Evolutionary conservation across 2,113 vertebrate genomes (phyloP).

Genomic region (Ptilonorhynchus violaceus): DNA sequence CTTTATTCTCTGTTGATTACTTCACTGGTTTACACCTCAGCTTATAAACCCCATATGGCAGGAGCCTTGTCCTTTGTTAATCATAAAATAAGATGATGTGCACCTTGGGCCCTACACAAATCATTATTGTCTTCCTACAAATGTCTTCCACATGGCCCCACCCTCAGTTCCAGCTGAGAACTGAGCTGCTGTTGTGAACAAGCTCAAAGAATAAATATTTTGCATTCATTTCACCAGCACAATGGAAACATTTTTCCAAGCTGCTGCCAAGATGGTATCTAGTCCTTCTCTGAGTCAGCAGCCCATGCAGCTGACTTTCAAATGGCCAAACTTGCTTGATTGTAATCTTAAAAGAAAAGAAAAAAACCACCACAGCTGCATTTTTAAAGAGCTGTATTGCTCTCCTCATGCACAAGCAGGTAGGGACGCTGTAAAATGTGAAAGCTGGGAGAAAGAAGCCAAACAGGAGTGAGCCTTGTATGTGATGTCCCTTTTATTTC

Average conservation of each 20-base stretch:
- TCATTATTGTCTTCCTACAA: not conserved
- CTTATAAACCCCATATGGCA: not conserved
- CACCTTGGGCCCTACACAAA: not conserved
- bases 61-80: slow-evolving; percentile 5
- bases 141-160: not conserved
- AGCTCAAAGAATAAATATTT: slow-evolving; percentile 41
- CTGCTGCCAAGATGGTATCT: slow-evolving; percentile 29
- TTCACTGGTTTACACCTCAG: not conserved
- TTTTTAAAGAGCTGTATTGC: not conserved
- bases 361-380: not conserved
- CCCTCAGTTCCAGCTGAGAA: slow-evolving; percentile 31
- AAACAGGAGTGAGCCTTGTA: not conserved
- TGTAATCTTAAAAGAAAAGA: slow-evolving; percentile 12
- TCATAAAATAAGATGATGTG: not conserved
- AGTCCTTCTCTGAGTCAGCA: slow-evolving; percentile 16
- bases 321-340: slow-evolving; percentile 29
- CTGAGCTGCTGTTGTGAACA: slow-evolving; percentile 45
- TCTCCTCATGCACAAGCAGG: not conserved
- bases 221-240: slow-evolving; percentile 44
- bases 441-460: not conserved
- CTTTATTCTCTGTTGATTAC: not conserved
- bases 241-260: slow-evolving; percentile 43
- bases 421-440: not conserved
- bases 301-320: slow-evolving; percentile 51
- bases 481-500: not conserved